phyloP scores from a whole-genome alignment of 1,140 invertebrate species.

The Venustaconcha ellipsiformis region DNA sequence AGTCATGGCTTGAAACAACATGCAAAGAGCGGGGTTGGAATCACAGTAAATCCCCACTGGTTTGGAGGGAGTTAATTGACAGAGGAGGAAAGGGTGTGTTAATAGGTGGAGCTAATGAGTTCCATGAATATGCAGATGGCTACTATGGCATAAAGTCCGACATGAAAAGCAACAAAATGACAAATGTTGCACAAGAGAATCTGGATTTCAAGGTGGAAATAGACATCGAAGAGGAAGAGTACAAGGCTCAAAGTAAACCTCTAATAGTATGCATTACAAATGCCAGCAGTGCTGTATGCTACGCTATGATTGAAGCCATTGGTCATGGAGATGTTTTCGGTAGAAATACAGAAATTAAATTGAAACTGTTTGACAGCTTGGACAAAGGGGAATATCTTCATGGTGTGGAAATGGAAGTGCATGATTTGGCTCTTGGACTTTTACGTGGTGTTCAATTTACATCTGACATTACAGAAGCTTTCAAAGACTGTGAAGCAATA shows the following conservation, averaged over 20 bases:
- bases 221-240: conserved; percentile 52
- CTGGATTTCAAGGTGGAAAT: conserved; percentile 53
- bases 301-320: conserved; percentile 51
- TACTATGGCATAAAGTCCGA: conserved; percentile 66
- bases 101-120: conserved; percentile 68
- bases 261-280: conserved; percentile 65
- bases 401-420: conserved; percentile 60
- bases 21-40: conserved; percentile 62
- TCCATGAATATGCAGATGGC: conserved; percentile 67
- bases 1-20: conserved; percentile 62
- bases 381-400: conserved; percentile 42
- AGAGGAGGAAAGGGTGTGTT: conserved; percentile 69
- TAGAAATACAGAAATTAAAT: conserved; percentile 48
- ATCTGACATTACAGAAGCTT: conserved; percentile 54
- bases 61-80: conserved; percentile 69
- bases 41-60: conserved; percentile 64
- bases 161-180: conserved; percentile 62
- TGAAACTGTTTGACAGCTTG: conserved; percentile 50
- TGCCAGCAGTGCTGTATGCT: conserved; percentile 51
- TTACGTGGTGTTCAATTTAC: conserved; percentile 52
- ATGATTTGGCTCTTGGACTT: conserved; percentile 57
- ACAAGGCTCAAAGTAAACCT: conserved; percentile 51
- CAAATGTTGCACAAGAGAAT: conserved; percentile 62
- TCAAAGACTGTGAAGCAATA: conserved; percentile 56
- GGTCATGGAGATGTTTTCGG: conserved; percentile 62